Percentiles rank a stretch among this genome's conserved stretches.
Conservation (phyloP, 1,140 invertebrate genomes). For the Caenorhabditis remanei region DNA sequence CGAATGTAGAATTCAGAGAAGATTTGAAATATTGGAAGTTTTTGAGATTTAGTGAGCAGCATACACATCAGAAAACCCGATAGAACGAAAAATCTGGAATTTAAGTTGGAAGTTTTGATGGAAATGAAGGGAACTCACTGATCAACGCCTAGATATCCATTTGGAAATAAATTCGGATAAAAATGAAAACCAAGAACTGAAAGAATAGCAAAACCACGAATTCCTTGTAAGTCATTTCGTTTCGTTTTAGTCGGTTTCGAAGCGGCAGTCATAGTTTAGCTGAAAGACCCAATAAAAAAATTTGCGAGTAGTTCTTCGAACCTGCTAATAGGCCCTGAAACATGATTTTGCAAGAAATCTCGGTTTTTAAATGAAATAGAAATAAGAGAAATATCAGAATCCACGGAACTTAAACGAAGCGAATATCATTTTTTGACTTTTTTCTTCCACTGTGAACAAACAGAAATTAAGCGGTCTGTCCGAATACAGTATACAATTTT, state of each 20-base stretch:
- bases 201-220: constrained; percentile 55
- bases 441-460: no score
- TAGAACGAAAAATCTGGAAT: constrained; percentile 56
- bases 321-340: no score
- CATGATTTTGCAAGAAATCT: no score
- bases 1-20: background rate
- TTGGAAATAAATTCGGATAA: constrained; percentile 24
- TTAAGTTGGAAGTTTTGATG: background rate
- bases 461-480: no score
- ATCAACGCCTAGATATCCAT: constrained; percentile 59
- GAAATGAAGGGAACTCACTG: constrained; percentile 7
- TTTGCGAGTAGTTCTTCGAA: no score
- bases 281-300: no score
- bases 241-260: background rate
- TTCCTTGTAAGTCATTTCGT: constrained; percentile 51
- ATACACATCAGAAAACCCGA: constrained; percentile 55
- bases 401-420: no score
- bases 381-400: no score
- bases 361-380: no score
- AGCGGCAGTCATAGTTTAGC: background rate
- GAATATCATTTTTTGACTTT: no score
- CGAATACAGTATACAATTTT: no score
- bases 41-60: constrained; percentile 1
- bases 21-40: background rate
- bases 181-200: constrained; percentile 52